Evolutionary conservation across 2,888 invertebrate genomes (phyloP).

Genomic region (Calameuta filiformis): DNA sequence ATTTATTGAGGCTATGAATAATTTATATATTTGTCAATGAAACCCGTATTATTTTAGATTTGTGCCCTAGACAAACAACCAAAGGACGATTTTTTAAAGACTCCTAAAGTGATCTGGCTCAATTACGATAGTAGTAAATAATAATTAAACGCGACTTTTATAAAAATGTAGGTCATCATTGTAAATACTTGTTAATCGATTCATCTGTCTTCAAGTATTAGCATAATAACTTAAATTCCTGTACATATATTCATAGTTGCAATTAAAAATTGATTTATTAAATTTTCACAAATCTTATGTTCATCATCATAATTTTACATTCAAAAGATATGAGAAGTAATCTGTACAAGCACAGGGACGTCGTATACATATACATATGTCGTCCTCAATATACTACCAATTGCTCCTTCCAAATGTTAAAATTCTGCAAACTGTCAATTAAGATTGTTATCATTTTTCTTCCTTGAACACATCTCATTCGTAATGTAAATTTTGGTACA

Average conservation of each 20-base stretch:
- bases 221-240: not conserved
- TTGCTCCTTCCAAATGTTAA: not conserved
- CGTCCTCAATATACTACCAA: not conserved
- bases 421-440: not conserved
- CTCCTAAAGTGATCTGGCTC: not conserved
- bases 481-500: not conserved
- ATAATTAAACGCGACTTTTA: not conserved
- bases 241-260: slow-evolving; percentile 9
- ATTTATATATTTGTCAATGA: not conserved
- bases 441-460: not conserved
- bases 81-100: not conserved
- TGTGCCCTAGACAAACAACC: not conserved
- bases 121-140: not conserved
- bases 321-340: slow-evolving; percentile 47
- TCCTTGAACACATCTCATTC: not conserved
- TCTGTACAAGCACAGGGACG: slow-evolving; percentile 47
- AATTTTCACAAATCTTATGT: slow-evolving; percentile 2
- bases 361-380: no score
- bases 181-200: not conserved
- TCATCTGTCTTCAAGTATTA: not conserved
- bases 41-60: not conserved
- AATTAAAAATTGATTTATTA: slow-evolving; percentile 26
- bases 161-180: not conserved
- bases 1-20: slow-evolving; percentile 5
- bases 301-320: not conserved